Percentiles rank a stretch among this genome's conserved stretches.
phyloP scores from a whole-genome alignment of 1,140 invertebrate genomes.

The Aphaenogaster rudis region DNA sequence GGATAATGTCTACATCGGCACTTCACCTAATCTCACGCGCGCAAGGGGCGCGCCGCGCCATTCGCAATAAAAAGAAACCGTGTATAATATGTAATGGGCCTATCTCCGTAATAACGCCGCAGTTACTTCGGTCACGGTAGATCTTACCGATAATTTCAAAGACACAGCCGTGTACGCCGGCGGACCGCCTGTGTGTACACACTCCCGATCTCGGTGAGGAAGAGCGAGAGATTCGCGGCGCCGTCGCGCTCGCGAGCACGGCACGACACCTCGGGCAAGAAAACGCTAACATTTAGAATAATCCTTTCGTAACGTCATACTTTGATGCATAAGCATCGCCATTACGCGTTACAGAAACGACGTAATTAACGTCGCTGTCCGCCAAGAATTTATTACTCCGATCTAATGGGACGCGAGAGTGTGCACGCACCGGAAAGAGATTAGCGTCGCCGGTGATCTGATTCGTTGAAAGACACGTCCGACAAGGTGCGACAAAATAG shows the following conservation, averaged over 20 bases:
- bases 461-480: slow-evolving; percentile 47
- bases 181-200: slow-evolving; percentile 15
- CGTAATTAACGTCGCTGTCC: slow-evolving; percentile 66
- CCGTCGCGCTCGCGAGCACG: not conserved
- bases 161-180: slow-evolving; percentile 54
- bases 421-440: slow-evolving; percentile 20
- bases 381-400: slow-evolving; percentile 65
- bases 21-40: slow-evolving; percentile 64
- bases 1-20: slow-evolving; percentile 75
- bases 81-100: slow-evolving; percentile 79
- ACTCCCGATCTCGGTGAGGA: slow-evolving; percentile 34
- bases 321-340: slow-evolving; percentile 30
- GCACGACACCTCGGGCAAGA: slow-evolving; percentile 10
- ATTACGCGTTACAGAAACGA: slow-evolving; percentile 59
- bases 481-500: slow-evolving; percentile 29
- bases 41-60: slow-evolving; percentile 34
- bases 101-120: slow-evolving; percentile 77
- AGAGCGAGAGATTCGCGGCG: slow-evolving; percentile 59
- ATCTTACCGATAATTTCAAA: slow-evolving; percentile 75
- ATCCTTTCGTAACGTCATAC: slow-evolving; percentile 63
- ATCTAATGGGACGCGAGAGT: slow-evolving; percentile 38
- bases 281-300: slow-evolving; percentile 48
- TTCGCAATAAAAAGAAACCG: slow-evolving; percentile 73
- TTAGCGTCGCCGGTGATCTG: slow-evolving; percentile 35
- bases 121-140: slow-evolving; percentile 73